Evolutionary conservation across 2,113 vertebrate genomes (phyloP), one percentile per base, ranked within the genome.

Genomic region (Megaceryle torquata): DNA sequence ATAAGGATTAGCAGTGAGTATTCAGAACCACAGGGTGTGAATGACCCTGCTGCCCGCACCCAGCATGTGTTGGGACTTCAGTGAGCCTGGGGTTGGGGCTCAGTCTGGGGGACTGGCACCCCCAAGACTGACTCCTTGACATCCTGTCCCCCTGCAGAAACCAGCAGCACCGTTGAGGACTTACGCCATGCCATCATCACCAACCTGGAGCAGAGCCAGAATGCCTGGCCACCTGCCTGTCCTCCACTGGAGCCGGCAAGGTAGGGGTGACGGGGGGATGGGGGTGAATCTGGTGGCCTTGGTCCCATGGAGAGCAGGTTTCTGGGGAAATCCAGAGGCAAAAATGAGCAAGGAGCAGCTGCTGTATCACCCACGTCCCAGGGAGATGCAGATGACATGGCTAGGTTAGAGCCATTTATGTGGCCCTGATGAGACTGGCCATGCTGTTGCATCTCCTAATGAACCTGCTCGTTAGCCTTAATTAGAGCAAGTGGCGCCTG

Each of bases 221-320:
- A 98, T 1, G 96, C 96, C 11, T 99, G 98, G 98, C 99, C 99
- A 2, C 97, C 98, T 0, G 97, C 98, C 80, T 99, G 99, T 78
- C 99, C 99, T 16, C 98, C 98, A 0, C 96, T 99, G 96, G 98
- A 99, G 90, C 98, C 99, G 2, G 96, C 96, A 28, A 99, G 98
- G 99, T 99, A 97, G 86, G 81, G 61, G 7, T 1, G 4, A 6
- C 3, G 1, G 44, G 25, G 16, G 25, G 37, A 56, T 56, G 2
- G 3, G 60, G 20, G 7, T 59, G 44, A 54, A 50, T 76, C 31
- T 37, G 57, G 31, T 1, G 1, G 61, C 33, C 63, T 61, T 15
- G 13, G 2, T 54, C 12, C 67, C 17, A 0, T 3, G 12, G 48
- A 48, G 57, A 44, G 11, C 57, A 35, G 48, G 15, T 59, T 70